Conservation (phyloP, 2,888 invertebrate genomes). For the Tenthredo notha region DNA sequence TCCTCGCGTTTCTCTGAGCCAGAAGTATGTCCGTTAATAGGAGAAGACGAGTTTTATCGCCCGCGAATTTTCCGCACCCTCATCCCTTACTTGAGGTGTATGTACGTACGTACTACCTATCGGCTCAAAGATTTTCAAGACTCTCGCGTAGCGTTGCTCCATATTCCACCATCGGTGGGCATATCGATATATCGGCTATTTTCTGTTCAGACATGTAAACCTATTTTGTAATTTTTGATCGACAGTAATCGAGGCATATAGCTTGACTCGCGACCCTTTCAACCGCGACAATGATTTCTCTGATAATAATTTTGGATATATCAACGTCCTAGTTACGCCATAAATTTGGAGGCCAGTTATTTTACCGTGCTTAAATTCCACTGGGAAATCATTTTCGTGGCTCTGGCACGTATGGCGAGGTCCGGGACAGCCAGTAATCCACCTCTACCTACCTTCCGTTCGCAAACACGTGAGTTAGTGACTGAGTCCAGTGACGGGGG, state of each 20-base stretch:
- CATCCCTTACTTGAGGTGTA: background rate
- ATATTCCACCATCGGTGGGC: background rate
- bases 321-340: background rate
- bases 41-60: constrained; percentile 18
- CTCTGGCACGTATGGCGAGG: background rate
- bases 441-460: background rate
- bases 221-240: background rate
- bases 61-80: background rate
- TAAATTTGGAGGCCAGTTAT: constrained; percentile 36
- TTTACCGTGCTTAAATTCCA: constrained; percentile 31
- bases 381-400: constrained; percentile 53
- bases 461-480: background rate
- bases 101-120: background rate
- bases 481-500: background rate
- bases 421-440: background rate
- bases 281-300: background rate
- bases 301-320: background rate
- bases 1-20: background rate
- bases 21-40: constrained; percentile 29
- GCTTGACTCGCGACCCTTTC: background rate
- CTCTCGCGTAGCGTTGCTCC: background rate
- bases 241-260: background rate
- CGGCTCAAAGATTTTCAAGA: background rate
- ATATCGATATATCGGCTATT: background rate
- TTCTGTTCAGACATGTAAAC: background rate